phyloP scores from a whole-genome alignment of 2,113 vertebrate genomes.

The Strigops habroptila region DNA sequence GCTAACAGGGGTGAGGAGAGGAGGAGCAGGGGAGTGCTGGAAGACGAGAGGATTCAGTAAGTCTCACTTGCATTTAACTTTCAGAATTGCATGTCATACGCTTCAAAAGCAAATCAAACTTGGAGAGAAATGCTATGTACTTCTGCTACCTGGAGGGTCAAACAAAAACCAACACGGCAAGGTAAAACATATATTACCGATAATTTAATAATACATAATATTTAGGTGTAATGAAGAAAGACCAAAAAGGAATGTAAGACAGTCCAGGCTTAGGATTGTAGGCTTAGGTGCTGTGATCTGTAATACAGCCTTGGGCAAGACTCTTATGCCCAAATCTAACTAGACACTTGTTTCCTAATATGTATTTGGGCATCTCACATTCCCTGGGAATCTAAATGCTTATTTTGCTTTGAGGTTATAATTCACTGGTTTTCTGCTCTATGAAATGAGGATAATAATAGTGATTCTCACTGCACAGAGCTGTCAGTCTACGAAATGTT shows the following conservation, averaged over 20 bases:
- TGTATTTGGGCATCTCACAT: neutral
- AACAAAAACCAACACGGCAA: neutral
- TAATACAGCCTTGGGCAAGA: neutral
- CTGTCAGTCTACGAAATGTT: neutral
- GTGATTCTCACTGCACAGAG: neutral
- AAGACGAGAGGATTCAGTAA: neutral
- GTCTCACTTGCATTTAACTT: rapidly evolving
- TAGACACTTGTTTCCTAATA: neutral
- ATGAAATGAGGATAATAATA: neutral
- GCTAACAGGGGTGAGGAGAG: neutral
- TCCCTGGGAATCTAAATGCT: neutral
- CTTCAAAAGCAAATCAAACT: neutral
- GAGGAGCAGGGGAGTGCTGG: neutral
- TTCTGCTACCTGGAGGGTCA: neutral
- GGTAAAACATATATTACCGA: neutral
- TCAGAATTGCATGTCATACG: neutral
- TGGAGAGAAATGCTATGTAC: neutral
- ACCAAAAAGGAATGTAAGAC: neutral
- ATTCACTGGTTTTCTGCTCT: neutral
- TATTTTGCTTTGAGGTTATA: neutral
- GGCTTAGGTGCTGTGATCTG: neutral
- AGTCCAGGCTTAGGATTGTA: neutral
- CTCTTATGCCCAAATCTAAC: neutral
- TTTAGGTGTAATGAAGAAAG: neutral
- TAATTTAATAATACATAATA: neutral